Evolutionary conservation across 30 jellyfish, hydroid and myxozoan genomes (phyloP), one percentile per base, ranked within the genome.

Genomic region (Hydra vulgaris): DNA sequence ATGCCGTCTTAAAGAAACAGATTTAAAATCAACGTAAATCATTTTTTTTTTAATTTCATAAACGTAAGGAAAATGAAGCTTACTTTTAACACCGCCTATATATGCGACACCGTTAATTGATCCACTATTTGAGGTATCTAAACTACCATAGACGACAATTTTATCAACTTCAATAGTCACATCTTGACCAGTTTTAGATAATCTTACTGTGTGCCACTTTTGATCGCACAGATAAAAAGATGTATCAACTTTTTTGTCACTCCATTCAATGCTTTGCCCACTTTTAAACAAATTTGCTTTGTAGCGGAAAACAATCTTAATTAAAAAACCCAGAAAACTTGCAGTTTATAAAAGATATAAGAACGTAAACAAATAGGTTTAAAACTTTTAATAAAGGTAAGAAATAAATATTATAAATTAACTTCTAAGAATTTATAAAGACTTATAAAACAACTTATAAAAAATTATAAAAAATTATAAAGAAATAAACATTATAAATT

Each of bases 11-110:
- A 70, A 84, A 80, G 21, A 66, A 76, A 76, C 12, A 40, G 8
- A 40, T 3, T 12, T 40, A 17, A 56, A 82, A 7, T 23, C 17
- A 16, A 15, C 8, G 27, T 1, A 25, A 25, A 3, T 22, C 26
- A 8, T 73, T 21, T 20, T n/a, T n/a, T n/a, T n/a, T n/a, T n/a
- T n/a, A n/a, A n/a, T n/a, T n/a, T n/a, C n/a, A n/a, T n/a, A 56
- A n/a, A 56, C 17, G n/a, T 15, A 56, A n/a, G n/a, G n/a, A 56
- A 56, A 56, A 56, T 15, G 27, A 19, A 81, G 56, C 94, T 66
- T 71, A 91, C 98, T 75, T 15, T 88, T 90, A 7, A 87, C 80
- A 19, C 98, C 98, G 20, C 96, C 98, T 61, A 91, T 75, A 78
- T 86, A 91, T 71, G 83, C 71, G 53, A 55, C 25, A 74, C 98